Evolutionary conservation across 2,888 invertebrate species (phyloP), one percentile per base, ranked within the genome.

Genomic region (Peribatodes rhomboidaria): DNA sequence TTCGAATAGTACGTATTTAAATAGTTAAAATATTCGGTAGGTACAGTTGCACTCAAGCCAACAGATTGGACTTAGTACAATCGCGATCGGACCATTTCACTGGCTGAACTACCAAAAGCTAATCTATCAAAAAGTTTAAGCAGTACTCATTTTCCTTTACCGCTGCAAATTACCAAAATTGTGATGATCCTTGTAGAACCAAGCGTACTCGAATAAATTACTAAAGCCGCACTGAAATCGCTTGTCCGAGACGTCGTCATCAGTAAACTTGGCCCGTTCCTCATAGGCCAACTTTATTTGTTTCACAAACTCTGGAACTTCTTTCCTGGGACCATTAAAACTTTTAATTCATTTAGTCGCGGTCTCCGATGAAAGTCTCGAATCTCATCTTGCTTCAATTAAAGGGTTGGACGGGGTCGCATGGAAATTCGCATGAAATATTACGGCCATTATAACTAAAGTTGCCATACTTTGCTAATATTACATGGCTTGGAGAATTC

Each of bases 311-410:
- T 74, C 69, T 63, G 62, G 66, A 55, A 55, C 72, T 80, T 75
- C 76, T 78, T 78, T 78, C 76, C 70, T 72, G 63, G 69, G 56
- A 59, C 80, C 80, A 82, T 84, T 84, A 83, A 83, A 86, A 87
- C 75, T 86, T 86, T 81, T 78, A 82, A 85, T 84, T 82, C 81
- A 78, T 83, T 83, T 81, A 78, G 64, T 67, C 73, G 68, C 71
- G 69, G 62, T 73, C 71, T 65, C 61, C 65, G 50, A 65, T 61
- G 55, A 33, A 70, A 67, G 37, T 65, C 65, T n/a, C 61, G 68
- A 72, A 74, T 68, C 57, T 47, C 70, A 71, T 76, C 70, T 75
- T 67, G 61, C 70, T 76, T 74, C 72, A 78, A 76, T 81, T 76
- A 76, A 78, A 67, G 70, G 70, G 66, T 65, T 65, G 62, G 44